Evolutionary conservation across 2,797 vertebrate species (phyloP), one percentile per base, ranked within the genome.

Genomic region (Salmo trutta): DNA sequence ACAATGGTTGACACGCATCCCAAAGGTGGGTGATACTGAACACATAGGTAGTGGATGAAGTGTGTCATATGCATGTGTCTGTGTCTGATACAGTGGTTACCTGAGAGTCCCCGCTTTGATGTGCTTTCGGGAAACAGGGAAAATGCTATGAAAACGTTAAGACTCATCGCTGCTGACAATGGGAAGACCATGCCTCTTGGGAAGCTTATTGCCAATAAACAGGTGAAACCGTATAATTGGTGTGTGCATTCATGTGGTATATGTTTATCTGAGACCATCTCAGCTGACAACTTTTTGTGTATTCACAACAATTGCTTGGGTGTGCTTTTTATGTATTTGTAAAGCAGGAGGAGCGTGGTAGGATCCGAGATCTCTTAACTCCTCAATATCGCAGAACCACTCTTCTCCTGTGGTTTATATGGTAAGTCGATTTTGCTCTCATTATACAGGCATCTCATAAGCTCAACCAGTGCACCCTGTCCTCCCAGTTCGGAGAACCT

Each of bases 101-200:
- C 97, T 0, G 97, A 98, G 87, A 98, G 97, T 29, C 95, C 95
- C n/a, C 95, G 95, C 74, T 98, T 97, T 5, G 95, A 98, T 1
- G 91, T 97, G 6, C 85, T 97, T 53, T 93, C 88, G 0, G 96
- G 96, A 74, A 96, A 94, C 80, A 90, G 88, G 70, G 94, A 96
- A 15, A 96, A 95, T 76, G 97, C 97, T 0, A 78, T 96, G 0
- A 92, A 90, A 70, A 97, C 96, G 7, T 81, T 98, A 56, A 88
- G 87, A 79, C 85, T 88, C 71, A 95, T 98, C 1, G 97, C 97
- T 0, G 93, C 93, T 0, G 95, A 96, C 19, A 98, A 98, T 0
- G 94, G 95, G 21, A 96, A 93, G 27, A 88, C 90, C 0, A 85
- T 98, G 94, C 97, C 96, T 0, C 68, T 90, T 77, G 96, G 96